These are phyloP conservation scores for Tarsius wallacei DNA, from an alignment of 2,797 vertebrate species.

Conservation along the genomic window DNA sequence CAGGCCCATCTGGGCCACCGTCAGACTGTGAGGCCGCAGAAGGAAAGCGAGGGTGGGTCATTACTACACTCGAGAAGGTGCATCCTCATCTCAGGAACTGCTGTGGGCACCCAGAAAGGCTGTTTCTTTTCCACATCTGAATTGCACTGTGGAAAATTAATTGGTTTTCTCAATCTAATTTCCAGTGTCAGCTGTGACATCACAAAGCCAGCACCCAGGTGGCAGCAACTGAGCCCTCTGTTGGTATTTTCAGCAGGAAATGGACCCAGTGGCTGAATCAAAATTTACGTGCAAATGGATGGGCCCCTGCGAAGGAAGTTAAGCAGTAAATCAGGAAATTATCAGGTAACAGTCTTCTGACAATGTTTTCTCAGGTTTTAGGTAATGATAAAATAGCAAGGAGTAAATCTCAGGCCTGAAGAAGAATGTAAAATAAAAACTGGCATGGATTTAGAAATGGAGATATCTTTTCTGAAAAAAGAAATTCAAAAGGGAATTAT, in stretches of 20 bases:
- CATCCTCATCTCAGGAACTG: neutral
- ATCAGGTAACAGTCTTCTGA: neutral
- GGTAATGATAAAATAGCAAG: constrained; percentile 10
- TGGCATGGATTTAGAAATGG: neutral
- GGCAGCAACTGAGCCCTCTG: neutral
- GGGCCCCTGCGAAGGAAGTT: constrained; percentile 19
- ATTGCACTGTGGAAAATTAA: constrained; percentile 60
- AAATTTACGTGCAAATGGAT: constrained; percentile 34
- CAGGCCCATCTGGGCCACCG: neutral
- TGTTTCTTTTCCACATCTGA: constrained; percentile 44
- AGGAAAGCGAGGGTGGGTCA: neutral
- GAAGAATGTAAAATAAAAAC: constrained; percentile 41
- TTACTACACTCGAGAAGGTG: neutral
- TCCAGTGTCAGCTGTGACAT: constrained; percentile 71
- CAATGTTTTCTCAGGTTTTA: constrained; percentile 45
- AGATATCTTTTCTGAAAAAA: constrained; percentile 49
- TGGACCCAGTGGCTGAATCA: neutral
- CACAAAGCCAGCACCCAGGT: constrained; percentile 70
- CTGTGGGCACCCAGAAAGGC: neutral
- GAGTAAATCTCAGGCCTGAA: neutral
- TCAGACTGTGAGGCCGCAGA: neutral
- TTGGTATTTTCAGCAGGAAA: constrained; percentile 5
- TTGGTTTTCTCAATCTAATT: constrained; percentile 72
- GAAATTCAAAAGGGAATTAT: constrained; percentile 33
- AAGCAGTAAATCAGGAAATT: constrained; percentile 45